Evolutionary conservation across 2,888 invertebrate species (phyloP).

Genomic region (Ennomos fuscantarius): DNA sequence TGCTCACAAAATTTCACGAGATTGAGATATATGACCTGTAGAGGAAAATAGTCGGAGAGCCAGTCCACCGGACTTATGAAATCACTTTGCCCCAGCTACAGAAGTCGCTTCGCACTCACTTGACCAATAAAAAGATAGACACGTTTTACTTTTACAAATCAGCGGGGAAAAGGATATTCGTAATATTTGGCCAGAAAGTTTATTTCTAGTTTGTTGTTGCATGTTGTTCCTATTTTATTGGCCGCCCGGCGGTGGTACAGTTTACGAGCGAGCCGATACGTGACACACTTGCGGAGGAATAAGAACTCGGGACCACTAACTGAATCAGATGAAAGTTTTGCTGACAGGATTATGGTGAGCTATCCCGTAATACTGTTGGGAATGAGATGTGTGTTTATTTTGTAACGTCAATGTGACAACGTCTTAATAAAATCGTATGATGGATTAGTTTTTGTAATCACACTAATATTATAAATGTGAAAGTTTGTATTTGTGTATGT

Average conservation of each 20-base stretch:
- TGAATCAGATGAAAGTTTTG: conserved; percentile 19
- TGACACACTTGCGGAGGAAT: conserved; percentile 21
- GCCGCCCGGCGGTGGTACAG: conserved; percentile 14
- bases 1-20: neutral
- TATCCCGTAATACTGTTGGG: neutral
- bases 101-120: neutral
- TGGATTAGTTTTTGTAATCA: no score
- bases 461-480: no score
- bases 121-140: conserved; percentile 1
- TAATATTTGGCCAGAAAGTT: conserved; percentile 14
- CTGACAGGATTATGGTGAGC: conserved; percentile 12
- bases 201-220: conserved; percentile 25
- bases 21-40: neutral
- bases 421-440: no score
- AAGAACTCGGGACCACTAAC: conserved; percentile 18
- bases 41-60: no score
- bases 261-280: conserved; percentile 28
- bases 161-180: conserved; percentile 1
- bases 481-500: no score
- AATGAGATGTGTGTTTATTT: neutral
- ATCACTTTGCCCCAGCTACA: neutral
- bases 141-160: conserved; percentile 17
- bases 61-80: no score
- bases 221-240: conserved; percentile 25
- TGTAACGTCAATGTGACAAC: neutral